Base-by-base conservation (phyloP, 2,888 invertebrate species). In the Plebejus argus region DNA sequence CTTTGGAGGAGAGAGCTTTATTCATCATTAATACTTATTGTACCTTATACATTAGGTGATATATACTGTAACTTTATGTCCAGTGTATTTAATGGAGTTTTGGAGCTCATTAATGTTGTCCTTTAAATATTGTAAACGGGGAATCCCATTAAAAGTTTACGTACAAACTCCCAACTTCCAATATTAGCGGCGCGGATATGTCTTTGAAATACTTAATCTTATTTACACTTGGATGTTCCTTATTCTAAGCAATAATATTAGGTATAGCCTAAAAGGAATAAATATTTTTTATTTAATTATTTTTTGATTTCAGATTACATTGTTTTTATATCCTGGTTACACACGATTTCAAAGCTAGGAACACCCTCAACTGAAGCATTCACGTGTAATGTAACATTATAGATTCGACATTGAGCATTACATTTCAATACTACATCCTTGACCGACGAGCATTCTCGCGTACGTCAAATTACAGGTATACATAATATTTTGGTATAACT, bases 91-190 rank as follows among this genome's bases (percentile, higher is more conserved):
- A 23, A 61, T 61, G 66, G 39, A 71, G 39, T 71, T 39, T n/a
- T 1, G 20, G 23, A 71, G 35, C 39, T 71, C n/a, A 71, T 39
- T 71, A 71, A 35, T 71, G 39, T n/a, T 28, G 70, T 39, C 71
- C 70, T 70, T 33, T 71, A 71, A 71, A 71, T 71, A 71, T 2
- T 28, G 2, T 39, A 71, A 71, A 71, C 71, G 71, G 39, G 71
- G 39, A 71, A 71, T 71, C 39, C 39, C 39, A 71, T 71, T 71
- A 71, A 71, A 71, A 71, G 71, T 71, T 71, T 8, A n/a, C 70
- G 33, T 35, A n/a, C 39, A 71, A 71, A 71, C 71, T 39, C 39
- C 35, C 1, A 71, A 71, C 71, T 71, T 71, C 15, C 39, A 39
- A 71, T 71, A 71, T 71, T 71, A 71, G 35, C 39, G 20, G 71